Conservation (phyloP, 2,888 invertebrate genomes). For the Drosophila colorata region DNA sequence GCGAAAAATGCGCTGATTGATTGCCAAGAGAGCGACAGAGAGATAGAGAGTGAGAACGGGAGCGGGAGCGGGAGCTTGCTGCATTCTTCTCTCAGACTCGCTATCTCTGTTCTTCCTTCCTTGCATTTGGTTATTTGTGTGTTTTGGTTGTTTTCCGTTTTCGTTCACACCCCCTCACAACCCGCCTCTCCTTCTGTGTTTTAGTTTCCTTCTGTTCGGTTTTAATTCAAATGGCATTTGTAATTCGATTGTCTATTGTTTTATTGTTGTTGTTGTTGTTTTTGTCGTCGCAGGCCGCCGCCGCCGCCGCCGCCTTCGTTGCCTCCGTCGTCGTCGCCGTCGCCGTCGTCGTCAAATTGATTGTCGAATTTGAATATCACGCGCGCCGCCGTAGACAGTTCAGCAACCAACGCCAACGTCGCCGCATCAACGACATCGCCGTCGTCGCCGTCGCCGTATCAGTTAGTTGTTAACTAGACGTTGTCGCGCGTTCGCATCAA, state of each 20-base stretch:
- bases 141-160: conserved; percentile 42
- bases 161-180: neutral
- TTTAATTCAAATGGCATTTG: conserved; percentile 75
- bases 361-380: conserved; percentile 78
- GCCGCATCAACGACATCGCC: conserved; percentile 50
- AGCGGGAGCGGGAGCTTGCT: neutral
- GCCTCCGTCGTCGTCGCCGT: conserved; percentile 21
- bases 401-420: conserved; percentile 60
- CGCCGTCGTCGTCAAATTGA: conserved; percentile 57
- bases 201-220: conserved; percentile 32
- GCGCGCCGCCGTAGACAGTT: conserved; percentile 58
- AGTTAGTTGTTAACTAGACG: conserved; percentile 75
- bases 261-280: conserved; percentile 64
- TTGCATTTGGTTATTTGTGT: conserved; percentile 16
- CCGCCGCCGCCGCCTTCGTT: conserved; percentile 37
- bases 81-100: conserved; percentile 3
- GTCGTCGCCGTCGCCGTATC: conserved; percentile 51
- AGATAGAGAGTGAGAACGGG: conserved; percentile 2
- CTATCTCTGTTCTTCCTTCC: conserved; percentile 28
- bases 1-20: conserved; percentile 36
- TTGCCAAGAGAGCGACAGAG: conserved; percentile 28
- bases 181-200: conserved; percentile 6
- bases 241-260: conserved; percentile 76
- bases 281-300: conserved; percentile 73
- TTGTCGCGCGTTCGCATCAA: conserved; percentile 48